phyloP scores from a whole-genome alignment of 2,888 invertebrate species.

The Antitype chi region DNA sequence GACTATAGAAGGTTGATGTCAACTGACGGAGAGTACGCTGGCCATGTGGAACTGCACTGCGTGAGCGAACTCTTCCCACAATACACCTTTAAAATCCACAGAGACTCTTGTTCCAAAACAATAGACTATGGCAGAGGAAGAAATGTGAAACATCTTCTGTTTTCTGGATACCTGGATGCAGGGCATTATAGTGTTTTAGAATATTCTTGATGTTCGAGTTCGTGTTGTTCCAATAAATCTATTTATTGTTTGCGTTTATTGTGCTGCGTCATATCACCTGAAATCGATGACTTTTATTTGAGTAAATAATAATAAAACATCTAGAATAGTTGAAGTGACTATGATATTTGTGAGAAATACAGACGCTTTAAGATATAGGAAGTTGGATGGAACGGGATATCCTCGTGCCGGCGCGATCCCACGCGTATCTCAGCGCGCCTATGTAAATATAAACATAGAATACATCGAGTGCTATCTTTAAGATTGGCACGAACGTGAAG shows the following conservation, averaged over 20 bases:
- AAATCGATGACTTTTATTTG: constrained; percentile 13
- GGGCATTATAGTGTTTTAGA: constrained; percentile 87
- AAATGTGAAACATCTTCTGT: constrained; percentile 81
- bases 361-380: background rate
- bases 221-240: constrained; percentile 34
- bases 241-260: constrained; percentile 27
- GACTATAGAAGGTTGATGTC: constrained; percentile 83
- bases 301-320: background rate
- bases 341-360: background rate
- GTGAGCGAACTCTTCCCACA: constrained; percentile 81
- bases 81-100: constrained; percentile 83
- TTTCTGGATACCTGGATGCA: constrained; percentile 84
- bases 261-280: background rate
- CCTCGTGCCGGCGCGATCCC: constrained; percentile 14
- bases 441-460: constrained; percentile 17
- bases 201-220: constrained; percentile 69
- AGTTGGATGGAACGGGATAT: constrained; percentile 19
- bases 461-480: constrained; percentile 12
- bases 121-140: constrained; percentile 83
- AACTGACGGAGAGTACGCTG: constrained; percentile 84
- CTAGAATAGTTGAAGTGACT: background rate
- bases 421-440: constrained; percentile 35
- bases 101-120: constrained; percentile 76
- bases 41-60: constrained; percentile 84
- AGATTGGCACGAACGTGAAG: constrained; percentile 23